Base-by-base conservation (phyloP, 1,140 invertebrate genomes). In the Aphelinus certus region DNA sequence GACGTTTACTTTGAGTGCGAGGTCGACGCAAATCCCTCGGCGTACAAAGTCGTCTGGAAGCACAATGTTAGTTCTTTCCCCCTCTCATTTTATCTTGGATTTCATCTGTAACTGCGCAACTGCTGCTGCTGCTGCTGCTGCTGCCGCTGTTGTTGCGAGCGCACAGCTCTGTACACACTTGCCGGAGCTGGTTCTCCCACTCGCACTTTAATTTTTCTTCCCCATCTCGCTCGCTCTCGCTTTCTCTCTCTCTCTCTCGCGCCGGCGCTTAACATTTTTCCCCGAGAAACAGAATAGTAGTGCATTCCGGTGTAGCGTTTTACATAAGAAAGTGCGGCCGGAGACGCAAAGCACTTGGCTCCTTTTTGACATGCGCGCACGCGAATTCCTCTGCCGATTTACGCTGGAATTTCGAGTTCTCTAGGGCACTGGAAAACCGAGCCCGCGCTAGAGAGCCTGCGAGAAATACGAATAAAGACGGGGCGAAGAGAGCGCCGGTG, bases 1-100 rank as follows among this genome's bases (percentile, higher is more conserved):
- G 95, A 96, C 87, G 95, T 96, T 68, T 96, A 96, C 84, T 96
- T 96, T 83, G 94, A 95, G 86, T 97, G 95, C 87, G 93, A 93
- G 83, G 93, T 96, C 73, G 91, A 92, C 82, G 93, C 95, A 72
- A 96, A 97, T 89, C 95, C 95, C 5, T 88, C 89, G 61, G 93
- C 94, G 80, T 95, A 95, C 84, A 96, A 96, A 92, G 93, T 96
- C 78, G 89, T 95, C 57, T 97, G 95, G 95, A 94, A 94, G 82
- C 95, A 97, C 87, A 95, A 97, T 85, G 96, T 96, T 89, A 95
- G 94, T 94, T 74, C 58, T 64, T 61, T 49, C 49, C 10, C 42
- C 26, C 47, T 49, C 46, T n/a, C 6, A n/a, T 7, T 3, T 1
- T 10, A 46, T 62, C n/a, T 55, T 1, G 49, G 45, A 68, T 67